Evolutionary conservation across 2,888 invertebrate genomes (phyloP), one percentile per base, ranked within the genome.

Genomic region (Ichneumon xanthorius): DNA sequence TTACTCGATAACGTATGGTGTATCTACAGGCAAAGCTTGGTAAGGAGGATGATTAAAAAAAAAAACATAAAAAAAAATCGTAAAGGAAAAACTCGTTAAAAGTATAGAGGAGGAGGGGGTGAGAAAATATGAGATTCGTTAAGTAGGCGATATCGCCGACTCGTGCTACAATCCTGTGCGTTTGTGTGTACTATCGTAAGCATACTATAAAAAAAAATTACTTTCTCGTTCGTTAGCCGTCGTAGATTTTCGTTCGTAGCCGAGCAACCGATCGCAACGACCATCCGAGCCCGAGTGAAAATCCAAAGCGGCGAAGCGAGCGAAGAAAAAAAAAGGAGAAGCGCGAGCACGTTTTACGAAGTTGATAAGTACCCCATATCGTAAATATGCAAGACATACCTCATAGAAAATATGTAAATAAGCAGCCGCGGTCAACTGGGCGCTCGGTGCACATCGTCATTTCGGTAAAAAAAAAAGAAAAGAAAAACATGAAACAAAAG

Each of bases 341-440:
- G n/a, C 82, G 80, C 84, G 71, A 82, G 71, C 75, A 85, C 76
- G 72, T 84, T 84, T 77, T 80, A 78, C 53, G 76, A 71, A 71
- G 63, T 84, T 76, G 73, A 77, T 48, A 83, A 81, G 45, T 88
- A 88, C 89, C 89, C 89, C 90, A 91, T 91, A 90, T 91, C 90
- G 90, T 89, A 90, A 48, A 88, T 88, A 89, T 86, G 89, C 89
- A 86, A 90, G 86, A 89, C 89, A 90, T 92, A 91, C 90, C 90
- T 91, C 91, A 86, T 84, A 80, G 79, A 75, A 81, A 82, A 79
- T 89, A 87, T 84, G 85, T 89, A 87, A 81, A 89, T 89, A 86
- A 88, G 84, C 82, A 83, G 83, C 84, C 71, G 75, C 80, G 68
- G 63, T 84, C 81, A 61, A 53, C 53, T 6, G 16, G 67, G 45